Evolutionary conservation across 2,888 invertebrate genomes (phyloP).

Genomic region (Artemia sinica): DNA sequence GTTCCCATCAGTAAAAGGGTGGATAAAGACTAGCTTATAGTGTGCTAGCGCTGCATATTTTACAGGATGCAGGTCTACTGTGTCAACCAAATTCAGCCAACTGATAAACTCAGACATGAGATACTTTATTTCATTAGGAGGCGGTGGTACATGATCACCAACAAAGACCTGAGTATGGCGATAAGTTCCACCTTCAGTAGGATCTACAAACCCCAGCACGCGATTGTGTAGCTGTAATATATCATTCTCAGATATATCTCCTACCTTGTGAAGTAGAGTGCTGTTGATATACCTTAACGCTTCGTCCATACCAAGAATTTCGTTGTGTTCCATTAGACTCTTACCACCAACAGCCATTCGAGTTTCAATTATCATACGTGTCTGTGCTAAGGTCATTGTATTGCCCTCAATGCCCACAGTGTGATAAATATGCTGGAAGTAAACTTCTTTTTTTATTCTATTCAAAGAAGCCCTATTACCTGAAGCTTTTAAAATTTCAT

Average conservation of each 20-base stretch:
- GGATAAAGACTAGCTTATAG: slow-evolving; percentile 88
- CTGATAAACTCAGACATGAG: slow-evolving; percentile 74
- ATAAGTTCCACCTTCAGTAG: slow-evolving; percentile 71
- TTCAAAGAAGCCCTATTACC: slow-evolving; percentile 59
- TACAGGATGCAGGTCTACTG: slow-evolving; percentile 69
- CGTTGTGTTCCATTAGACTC: slow-evolving; percentile 89
- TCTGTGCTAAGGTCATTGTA: slow-evolving; percentile 81
- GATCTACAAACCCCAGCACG: slow-evolving; percentile 86
- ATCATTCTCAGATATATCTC: slow-evolving; percentile 61
- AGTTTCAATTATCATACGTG: slow-evolving; percentile 78
- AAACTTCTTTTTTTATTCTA: slow-evolving; percentile 80
- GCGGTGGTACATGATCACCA: slow-evolving; percentile 82
- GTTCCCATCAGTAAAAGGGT: slow-evolving; percentile 92
- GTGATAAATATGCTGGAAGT: slow-evolving; percentile 84
- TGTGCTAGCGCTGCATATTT: slow-evolving; percentile 89
- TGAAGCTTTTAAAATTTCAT: slow-evolving; percentile 60
- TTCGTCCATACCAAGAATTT: slow-evolving; percentile 79
- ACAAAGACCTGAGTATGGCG: slow-evolving; percentile 81
- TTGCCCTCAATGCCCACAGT: slow-evolving; percentile 95
- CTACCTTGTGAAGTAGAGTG: slow-evolving; percentile 51
- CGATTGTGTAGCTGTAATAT: slow-evolving; percentile 79
- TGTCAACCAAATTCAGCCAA: slow-evolving; percentile 81
- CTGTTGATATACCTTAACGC: slow-evolving; percentile 75
- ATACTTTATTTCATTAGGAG: slow-evolving; percentile 56
- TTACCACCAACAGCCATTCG: slow-evolving; percentile 60